Evolutionary conservation across 2,888 invertebrate species (phyloP).

Genomic region (Embidobia sp.): DNA sequence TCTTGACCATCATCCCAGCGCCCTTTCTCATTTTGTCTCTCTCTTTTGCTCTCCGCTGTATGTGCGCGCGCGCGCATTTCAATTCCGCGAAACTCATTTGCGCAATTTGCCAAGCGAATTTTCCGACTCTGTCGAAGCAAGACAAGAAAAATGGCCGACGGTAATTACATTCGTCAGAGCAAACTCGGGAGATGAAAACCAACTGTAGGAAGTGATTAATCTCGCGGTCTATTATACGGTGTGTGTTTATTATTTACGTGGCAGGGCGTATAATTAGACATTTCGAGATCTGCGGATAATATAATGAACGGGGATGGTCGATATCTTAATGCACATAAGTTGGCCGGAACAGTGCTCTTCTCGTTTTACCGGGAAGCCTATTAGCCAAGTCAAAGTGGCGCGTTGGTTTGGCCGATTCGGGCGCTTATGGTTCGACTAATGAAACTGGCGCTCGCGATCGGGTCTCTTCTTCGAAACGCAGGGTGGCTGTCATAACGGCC

Average conservation of each 20-base stretch:
- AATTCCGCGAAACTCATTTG: constrained; percentile 54
- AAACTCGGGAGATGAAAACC: constrained; percentile 49
- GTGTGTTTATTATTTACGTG: constrained; percentile 50
- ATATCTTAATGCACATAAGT: constrained; percentile 49
- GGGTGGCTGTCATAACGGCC: too few relatives aligned
- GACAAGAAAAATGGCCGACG: constrained; percentile 32
- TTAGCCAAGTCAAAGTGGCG: too few relatives aligned
- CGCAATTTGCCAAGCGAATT: constrained; percentile 60
- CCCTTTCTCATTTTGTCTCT: too few relatives aligned
- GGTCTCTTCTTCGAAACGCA: too few relatives aligned
- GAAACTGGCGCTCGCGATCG: too few relatives aligned
- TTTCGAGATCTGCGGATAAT: constrained; percentile 45
- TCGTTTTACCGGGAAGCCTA: too few relatives aligned
- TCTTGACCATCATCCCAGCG: too few relatives aligned
- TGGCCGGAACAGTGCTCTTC: background rate
- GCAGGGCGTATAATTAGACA: constrained; percentile 42
- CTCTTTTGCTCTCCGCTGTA: background rate
- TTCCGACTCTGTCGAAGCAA: constrained; percentile 24
- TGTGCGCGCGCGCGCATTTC: background rate
- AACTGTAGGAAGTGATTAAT: constrained; percentile 55
- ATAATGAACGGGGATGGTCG: constrained; percentile 40
- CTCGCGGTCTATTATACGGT: constrained; percentile 36
- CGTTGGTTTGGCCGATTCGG: too few relatives aligned
- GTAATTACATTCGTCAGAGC: constrained; percentile 49
- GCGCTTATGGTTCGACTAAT: too few relatives aligned